Conservation (phyloP, 2,113 vertebrate species). For the Heterotilapia buettikoferi region DNA sequence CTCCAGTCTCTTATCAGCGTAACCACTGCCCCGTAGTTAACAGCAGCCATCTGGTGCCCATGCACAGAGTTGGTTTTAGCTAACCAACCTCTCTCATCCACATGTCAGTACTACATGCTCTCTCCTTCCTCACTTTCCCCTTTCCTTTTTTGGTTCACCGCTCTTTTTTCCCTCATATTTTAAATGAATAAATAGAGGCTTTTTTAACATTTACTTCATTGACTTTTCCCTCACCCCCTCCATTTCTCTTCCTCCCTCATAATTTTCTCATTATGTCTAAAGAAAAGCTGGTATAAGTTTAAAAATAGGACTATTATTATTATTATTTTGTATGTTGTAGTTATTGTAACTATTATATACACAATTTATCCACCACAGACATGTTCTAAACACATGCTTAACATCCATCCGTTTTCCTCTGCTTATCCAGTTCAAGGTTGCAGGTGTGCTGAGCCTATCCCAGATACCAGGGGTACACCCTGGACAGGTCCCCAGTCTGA, state of each 20-base stretch:
- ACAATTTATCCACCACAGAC: neutral
- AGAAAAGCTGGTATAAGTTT: neutral
- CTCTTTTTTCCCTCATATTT: neutral
- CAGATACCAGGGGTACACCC: neutral
- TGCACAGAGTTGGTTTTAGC: slow-evolving; percentile 22
- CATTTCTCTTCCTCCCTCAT: neutral
- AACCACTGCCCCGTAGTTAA: slow-evolving; percentile 58
- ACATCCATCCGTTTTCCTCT: fast-evolving
- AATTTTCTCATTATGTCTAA: neutral
- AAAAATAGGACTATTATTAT: neutral
- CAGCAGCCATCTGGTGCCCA: slow-evolving; percentile 56
- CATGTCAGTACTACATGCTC: neutral
- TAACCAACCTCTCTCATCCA: slow-evolving; percentile 4
- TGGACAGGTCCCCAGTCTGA: neutral
- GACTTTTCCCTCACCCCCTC: neutral
- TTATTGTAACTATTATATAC: neutral
- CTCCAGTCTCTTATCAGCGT: too few species aligned
- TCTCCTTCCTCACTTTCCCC: neutral
- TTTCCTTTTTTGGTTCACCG: neutral
- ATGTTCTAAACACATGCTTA: neutral
- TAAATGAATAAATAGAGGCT: neutral
- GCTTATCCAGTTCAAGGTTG: neutral
- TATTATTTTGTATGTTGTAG: neutral
- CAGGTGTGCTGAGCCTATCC: neutral
- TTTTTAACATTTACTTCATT: neutral